Conservation (phyloP, 2,888 invertebrate species). For the Temnothorax ravouxi region DNA sequence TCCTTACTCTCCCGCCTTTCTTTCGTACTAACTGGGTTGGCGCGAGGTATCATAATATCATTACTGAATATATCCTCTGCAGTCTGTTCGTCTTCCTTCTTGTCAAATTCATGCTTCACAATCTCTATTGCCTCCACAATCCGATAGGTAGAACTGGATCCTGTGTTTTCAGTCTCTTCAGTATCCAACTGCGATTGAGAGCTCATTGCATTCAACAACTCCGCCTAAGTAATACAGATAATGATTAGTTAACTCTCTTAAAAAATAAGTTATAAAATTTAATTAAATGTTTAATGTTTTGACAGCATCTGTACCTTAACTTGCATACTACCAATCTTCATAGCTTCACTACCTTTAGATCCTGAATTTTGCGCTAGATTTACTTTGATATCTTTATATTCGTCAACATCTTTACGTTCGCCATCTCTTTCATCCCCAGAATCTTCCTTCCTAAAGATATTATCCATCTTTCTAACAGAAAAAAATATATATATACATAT, state of each 20-base stretch:
- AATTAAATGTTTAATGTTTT: neutral
- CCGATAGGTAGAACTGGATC: constrained; percentile 52
- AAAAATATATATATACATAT: neutral
- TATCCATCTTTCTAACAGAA: constrained; percentile 72
- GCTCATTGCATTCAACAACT: constrained; percentile 74
- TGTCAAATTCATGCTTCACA: constrained; percentile 77
- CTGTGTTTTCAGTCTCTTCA: constrained; percentile 65
- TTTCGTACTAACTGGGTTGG: constrained; percentile 72
- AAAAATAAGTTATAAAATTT: neutral
- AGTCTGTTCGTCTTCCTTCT: constrained; percentile 68
- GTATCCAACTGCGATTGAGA: constrained; percentile 76
- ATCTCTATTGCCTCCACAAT: constrained; percentile 70
- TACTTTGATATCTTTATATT: constrained; percentile 69
- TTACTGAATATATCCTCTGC: constrained; percentile 81
- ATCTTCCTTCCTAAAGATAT: constrained; percentile 82
- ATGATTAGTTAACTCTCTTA: neutral
- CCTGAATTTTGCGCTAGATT: constrained; percentile 53
- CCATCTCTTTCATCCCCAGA: constrained; percentile 78
- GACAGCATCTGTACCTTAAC: constrained; percentile 71
- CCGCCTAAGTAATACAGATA: constrained; percentile 63
- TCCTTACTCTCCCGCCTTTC: constrained; percentile 89
- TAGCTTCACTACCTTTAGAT: constrained; percentile 71
- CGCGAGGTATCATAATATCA: constrained; percentile 79
- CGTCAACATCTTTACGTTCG: constrained; percentile 73
- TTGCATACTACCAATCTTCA: constrained; percentile 70